Evolutionary conservation across 2,888 invertebrate species (phyloP).

Genomic region (Stenotaenia linearis): DNA sequence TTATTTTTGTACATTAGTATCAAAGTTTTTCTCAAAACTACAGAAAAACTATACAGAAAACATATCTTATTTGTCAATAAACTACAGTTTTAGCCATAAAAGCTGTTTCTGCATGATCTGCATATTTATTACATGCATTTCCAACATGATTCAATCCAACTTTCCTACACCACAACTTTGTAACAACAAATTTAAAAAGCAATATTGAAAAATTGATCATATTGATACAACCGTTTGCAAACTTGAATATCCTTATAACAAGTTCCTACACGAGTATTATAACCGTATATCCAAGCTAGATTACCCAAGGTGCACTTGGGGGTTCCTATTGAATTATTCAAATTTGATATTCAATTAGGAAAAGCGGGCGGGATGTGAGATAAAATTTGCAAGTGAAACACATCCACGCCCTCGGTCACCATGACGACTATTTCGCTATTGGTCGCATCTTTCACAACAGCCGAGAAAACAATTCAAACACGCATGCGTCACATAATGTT

Average conservation of each 20-base stretch:
- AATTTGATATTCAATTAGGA: conserved; percentile 20
- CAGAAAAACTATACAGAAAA: too few species aligned
- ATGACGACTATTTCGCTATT: not conserved
- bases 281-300: not conserved
- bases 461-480: conserved; percentile 1
- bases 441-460: not conserved
- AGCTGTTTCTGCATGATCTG: too few species aligned
- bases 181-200: too few species aligned
- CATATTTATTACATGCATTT: too few species aligned
- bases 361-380: not conserved
- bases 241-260: not conserved
- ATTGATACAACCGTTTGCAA: too few species aligned
- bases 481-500: conserved; percentile 11
- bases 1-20: too few species aligned
- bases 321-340: conserved; percentile 8
- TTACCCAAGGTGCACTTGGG: not conserved
- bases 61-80: too few species aligned
- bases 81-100: too few species aligned
- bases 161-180: too few species aligned
- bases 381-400: conserved; percentile 19
- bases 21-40: too few species aligned
- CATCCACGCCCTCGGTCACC: not conserved
- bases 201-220: too few species aligned
- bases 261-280: not conserved
- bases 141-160: too few species aligned